Evolutionary conservation across 2,888 invertebrate genomes (phyloP), one percentile per base, ranked within the genome.

Genomic region (Sicus ferrugineus): DNA sequence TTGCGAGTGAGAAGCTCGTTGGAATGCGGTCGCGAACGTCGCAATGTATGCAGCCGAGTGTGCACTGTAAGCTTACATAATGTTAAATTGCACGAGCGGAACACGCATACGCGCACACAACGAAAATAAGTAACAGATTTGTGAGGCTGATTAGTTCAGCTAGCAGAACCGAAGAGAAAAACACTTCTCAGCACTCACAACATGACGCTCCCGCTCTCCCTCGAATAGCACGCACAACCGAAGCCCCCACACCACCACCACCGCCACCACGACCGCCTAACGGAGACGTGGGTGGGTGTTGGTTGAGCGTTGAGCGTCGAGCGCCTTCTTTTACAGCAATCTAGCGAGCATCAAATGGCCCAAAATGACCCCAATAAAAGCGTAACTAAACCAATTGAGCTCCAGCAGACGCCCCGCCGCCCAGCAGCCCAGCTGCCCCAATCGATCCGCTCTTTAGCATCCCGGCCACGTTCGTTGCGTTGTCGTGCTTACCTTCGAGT

Each of bases 311-410:
- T n/a, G n/a, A n/a, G n/a, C n/a, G n/a, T n/a, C n/a, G n/a, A n/a
- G n/a, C n/a, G n/a, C n/a, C n/a, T n/a, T 21, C 4, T 16, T 7
- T 54, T 61, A 30, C 48, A 31, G 0, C 42, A 54, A 38, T 38
- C 34, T n/a, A 66, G 23, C 23, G 48, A 56, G 58, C 56, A 56
- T 58, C 58, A 48, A 67, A 48, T 58, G 59, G 48, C 38, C 21
- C 46, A 58, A 46, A 59, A 67, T 67, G 58, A 59, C 67, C 48
- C 21, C 46, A 28, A 67, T 67, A 58, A 67, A 66, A 67, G 58
- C 67, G 67, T 46, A 67, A 67, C 67, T 58, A 67, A 67, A 48
- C 58, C 67, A 67, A 59, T 67, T 67, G 65, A 54, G 48, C 54
- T n/a, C n/a, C n/a, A n/a, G n/a, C 58, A 28, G 30, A 34, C n/a